A percentile compares a stretch with the other conserved stretches of the same genome.
These are phyloP conservation scores for Laupala kohalensis DNA, from an alignment of 1,140 invertebrate species.

Conservation along the genomic window DNA sequence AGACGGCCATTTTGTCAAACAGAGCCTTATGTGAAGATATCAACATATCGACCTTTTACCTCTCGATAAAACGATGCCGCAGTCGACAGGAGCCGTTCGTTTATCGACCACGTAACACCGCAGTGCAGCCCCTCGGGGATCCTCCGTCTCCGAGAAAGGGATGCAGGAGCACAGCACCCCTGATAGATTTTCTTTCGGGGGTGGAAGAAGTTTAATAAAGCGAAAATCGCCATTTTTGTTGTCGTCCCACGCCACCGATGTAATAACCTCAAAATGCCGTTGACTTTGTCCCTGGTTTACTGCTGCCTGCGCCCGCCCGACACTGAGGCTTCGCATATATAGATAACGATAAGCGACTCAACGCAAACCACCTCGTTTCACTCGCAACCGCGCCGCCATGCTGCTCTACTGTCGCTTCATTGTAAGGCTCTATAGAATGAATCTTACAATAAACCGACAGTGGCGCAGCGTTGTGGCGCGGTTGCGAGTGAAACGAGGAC, in stretches of 20 bases:
- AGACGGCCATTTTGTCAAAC: not conserved
- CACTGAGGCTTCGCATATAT: not conserved
- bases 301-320: not conserved
- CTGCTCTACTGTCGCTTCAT: too few species aligned
- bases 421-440: not conserved
- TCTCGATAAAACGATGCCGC: not conserved
- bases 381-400: too few species aligned
- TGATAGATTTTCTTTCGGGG: not conserved
- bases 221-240: not conserved
- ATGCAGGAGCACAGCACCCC: not conserved
- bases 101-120: not conserved
- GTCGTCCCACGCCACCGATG: not conserved
- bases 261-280: not conserved
- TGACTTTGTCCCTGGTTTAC: not conserved
- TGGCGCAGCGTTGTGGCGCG: not conserved
- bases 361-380: too few species aligned
- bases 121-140: not conserved
- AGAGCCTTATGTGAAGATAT: not conserved
- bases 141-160: not conserved
- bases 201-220: not conserved
- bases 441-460: too few species aligned
- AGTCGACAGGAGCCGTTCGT: not conserved
- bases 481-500: too few species aligned
- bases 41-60: not conserved
- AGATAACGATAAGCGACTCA: not conserved